A percentile compares a stretch with the other conserved stretches of the same genome.
Conservation (phyloP, 2,888 invertebrate species). For the Boloria euphrosyne region DNA sequence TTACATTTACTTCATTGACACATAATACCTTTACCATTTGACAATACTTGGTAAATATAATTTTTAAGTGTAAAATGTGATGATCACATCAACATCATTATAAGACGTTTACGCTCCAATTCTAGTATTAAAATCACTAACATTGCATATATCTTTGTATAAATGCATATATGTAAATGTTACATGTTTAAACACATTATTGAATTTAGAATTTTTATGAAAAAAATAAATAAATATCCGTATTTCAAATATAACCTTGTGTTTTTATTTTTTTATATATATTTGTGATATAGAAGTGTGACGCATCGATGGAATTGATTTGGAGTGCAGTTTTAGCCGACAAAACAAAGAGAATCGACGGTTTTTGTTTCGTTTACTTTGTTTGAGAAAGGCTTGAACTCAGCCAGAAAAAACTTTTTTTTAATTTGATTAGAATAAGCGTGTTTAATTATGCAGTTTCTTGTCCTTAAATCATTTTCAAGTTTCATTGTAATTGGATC, state of each 20-base stretch:
- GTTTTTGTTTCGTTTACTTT: neutral
- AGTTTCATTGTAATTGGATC: no score
- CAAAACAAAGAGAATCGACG: neutral
- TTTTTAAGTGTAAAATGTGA: constrained; percentile 78
- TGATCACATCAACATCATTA: constrained; percentile 64
- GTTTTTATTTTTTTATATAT: constrained; percentile 59
- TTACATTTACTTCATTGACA: constrained; percentile 48
- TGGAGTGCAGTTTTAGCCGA: no score
- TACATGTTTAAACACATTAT: constrained; percentile 83
- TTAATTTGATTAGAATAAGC: no score
- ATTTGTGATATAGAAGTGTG: neutral
- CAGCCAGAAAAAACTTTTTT: no score
- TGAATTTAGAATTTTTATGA: constrained; percentile 84
- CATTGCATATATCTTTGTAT: constrained; percentile 83
- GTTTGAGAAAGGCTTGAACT: no score
- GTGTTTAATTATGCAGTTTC: no score
- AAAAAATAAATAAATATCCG: constrained; percentile 83
- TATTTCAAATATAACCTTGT: constrained; percentile 78
- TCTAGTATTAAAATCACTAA: constrained; percentile 79
- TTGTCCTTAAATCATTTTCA: no score
- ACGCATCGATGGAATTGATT: no score
- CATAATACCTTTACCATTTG: constrained; percentile 66
- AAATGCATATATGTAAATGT: constrained; percentile 83
- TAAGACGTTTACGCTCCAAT: constrained; percentile 79
- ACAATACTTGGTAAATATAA: constrained; percentile 82